A percentile compares a stretch with the other conserved stretches of the same genome.
phyloP scores from a whole-genome alignment of 1,140 invertebrate species.

The Akabosia matsudoensis region DNA sequence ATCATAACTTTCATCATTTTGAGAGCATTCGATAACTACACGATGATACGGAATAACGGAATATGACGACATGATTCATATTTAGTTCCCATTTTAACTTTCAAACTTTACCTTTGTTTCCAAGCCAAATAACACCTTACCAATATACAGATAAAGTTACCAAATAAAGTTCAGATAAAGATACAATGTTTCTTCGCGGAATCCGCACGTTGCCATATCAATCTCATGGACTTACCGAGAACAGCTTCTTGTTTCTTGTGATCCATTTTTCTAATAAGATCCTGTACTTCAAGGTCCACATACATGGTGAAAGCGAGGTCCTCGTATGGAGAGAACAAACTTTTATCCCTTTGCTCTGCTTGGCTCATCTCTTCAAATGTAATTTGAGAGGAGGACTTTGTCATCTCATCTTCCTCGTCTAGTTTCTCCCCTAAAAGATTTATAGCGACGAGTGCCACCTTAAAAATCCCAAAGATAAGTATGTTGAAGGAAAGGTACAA shows the following conservation, averaged over 20 bases:
- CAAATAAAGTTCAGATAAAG: too few relatives aligned
- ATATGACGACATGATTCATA: too few relatives aligned
- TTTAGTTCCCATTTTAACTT: too few relatives aligned
- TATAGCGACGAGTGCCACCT: slow-evolving; percentile 71
- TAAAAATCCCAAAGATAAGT: not conserved
- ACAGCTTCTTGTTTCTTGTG: slow-evolving; percentile 80
- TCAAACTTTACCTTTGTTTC: too few relatives aligned
- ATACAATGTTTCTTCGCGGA: too few relatives aligned
- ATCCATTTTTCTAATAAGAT: slow-evolving; percentile 82
- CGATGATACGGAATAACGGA: too few relatives aligned
- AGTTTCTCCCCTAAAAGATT: slow-evolving; percentile 71
- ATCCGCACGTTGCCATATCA: too few relatives aligned
- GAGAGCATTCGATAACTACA: too few relatives aligned
- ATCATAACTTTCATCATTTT: too few relatives aligned
- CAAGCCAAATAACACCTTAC: too few relatives aligned
- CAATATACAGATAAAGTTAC: too few relatives aligned
- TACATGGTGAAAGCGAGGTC: slow-evolving; percentile 97
- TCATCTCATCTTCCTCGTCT: slow-evolving; percentile 47
- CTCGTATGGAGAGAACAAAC: slow-evolving; percentile 72
- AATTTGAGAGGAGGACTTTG: slow-evolving; percentile 26
- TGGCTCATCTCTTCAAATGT: slow-evolving; percentile 48
- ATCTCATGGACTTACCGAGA: slow-evolving; percentile 50
- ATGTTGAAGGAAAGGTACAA: not conserved
- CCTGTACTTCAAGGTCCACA: slow-evolving; percentile 86
- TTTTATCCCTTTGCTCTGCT: slow-evolving; percentile 51